These are phyloP conservation scores for Dendroctonus ponderosae DNA, from an alignment of 1,140 invertebrate genomes.

Conservation along the genomic window DNA sequence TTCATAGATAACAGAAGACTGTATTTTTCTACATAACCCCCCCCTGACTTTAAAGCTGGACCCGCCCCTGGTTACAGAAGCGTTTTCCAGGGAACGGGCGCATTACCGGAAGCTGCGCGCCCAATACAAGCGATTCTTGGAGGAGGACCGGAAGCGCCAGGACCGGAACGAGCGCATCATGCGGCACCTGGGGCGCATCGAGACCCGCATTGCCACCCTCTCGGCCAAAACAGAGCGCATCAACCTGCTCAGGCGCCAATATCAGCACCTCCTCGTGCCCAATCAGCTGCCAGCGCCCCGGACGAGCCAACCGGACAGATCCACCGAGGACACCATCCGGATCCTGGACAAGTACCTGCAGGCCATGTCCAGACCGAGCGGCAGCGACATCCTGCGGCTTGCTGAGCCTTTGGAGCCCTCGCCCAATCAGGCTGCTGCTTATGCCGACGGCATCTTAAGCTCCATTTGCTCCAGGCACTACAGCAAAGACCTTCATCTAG, in stretches of 20 bases:
- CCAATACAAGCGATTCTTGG: conserved; percentile 61
- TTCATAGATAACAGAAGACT: too few relatives aligned
- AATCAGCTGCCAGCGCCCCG: not conserved
- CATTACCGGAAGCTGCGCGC: conserved; percentile 54
- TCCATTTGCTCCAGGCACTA: conserved; percentile 39
- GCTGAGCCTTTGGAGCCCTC: not conserved
- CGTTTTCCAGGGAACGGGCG: conserved; percentile 42
- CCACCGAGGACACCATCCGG: conserved; percentile 27
- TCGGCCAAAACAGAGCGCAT: conserved; percentile 61
- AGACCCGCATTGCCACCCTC: conserved; percentile 57
- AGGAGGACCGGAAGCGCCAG: conserved; percentile 58
- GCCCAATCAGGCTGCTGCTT: conserved; percentile 33
- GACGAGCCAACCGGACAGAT: conserved; percentile 1
- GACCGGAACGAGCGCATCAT: conserved; percentile 61
- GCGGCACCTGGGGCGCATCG: conserved; percentile 57
- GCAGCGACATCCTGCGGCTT: not conserved
- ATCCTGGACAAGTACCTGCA: conserved; percentile 32
- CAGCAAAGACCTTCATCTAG: conserved; percentile 1
- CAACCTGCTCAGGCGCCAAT: conserved; percentile 52
- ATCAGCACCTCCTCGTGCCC: conserved; percentile 36
- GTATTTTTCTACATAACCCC: too few relatives aligned
- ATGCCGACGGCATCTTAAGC: conserved; percentile 41
- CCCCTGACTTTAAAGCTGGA: too few relatives aligned
- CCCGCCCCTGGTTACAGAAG: not conserved
- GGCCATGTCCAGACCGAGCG: conserved; percentile 17